Evolutionary conservation across 2,113 vertebrate species (phyloP).

Genomic region (Ursus arctos): DNA sequence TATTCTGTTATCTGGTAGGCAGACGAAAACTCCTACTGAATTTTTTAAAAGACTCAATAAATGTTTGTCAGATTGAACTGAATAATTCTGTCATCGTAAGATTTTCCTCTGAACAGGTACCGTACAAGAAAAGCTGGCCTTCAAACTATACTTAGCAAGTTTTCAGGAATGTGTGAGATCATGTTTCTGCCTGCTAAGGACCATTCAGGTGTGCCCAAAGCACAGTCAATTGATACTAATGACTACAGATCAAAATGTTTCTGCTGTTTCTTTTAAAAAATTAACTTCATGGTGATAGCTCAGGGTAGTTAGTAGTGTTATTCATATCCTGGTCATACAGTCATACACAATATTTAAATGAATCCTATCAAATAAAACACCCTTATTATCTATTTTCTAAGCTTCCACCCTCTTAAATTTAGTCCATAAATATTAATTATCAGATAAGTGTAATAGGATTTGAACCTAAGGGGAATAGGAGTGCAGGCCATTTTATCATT

Average conservation of each 20-base stretch:
- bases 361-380: background rate
- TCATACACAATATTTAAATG: background rate
- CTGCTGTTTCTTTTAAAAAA: constrained; percentile 64
- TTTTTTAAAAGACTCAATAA: background rate
- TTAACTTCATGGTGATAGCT: constrained; percentile 56
- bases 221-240: constrained; percentile 57
- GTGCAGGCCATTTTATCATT: background rate
- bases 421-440: constrained; percentile 42
- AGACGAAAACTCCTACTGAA: background rate
- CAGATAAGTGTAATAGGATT: background rate
- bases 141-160: background rate
- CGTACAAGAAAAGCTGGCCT: accelerated
- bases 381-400: background rate
- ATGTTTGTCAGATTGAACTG: background rate
- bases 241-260: background rate
- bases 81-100: background rate
- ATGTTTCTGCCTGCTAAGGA: constrained; percentile 57
- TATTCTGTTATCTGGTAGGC: background rate
- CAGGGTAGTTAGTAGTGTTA: constrained; percentile 13
- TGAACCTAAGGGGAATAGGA: constrained; percentile 40
- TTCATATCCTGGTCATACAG: background rate
- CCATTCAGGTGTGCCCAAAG: background rate
- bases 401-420: background rate
- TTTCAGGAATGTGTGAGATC: constrained; percentile 57
- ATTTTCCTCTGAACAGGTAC: background rate